phyloP scores from a whole-genome alignment of 2,113 vertebrate species.

The Epinephelus fuscoguttatus region DNA sequence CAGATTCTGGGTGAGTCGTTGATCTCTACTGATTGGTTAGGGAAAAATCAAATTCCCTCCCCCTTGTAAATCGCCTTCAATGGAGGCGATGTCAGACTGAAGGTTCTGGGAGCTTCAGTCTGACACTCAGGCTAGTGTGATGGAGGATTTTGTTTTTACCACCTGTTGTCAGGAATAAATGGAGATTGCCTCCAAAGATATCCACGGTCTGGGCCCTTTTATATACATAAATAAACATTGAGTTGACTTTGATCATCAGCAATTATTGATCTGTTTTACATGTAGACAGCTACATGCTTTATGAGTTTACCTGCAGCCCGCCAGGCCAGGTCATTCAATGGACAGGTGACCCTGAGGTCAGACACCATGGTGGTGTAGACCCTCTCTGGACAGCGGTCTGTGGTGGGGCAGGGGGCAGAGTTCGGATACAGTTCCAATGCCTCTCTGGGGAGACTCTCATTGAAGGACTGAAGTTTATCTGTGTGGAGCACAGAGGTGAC shows the following conservation, averaged over 20 bases:
- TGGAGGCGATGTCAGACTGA: no score
- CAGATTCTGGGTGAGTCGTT: no score
- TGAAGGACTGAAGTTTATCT: conserved; percentile 82
- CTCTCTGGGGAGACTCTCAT: conserved; percentile 53
- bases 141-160: no score
- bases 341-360: conserved; percentile 84
- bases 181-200: no score
- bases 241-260: neutral
- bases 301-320: conserved; percentile 80
- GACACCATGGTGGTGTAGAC: conserved; percentile 86
- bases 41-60: no score
- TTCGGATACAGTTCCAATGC: conserved; percentile 74
- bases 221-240: neutral
- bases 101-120: no score
- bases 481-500: conserved; percentile 1
- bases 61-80: no score
- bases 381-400: conserved; percentile 81
- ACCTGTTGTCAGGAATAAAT: no score
- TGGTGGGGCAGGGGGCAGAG: conserved; percentile 73
- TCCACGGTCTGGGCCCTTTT: no score
- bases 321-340: conserved; percentile 78
- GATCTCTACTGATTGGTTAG: no score
- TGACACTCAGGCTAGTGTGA: no score
- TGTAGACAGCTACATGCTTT: no score
- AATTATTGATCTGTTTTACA: neutral